A percentile compares a stretch with the other conserved stretches of the same genome.
Evolutionary conservation across 2,797 vertebrate species (phyloP).

Genomic region (Tinamus major): DNA sequence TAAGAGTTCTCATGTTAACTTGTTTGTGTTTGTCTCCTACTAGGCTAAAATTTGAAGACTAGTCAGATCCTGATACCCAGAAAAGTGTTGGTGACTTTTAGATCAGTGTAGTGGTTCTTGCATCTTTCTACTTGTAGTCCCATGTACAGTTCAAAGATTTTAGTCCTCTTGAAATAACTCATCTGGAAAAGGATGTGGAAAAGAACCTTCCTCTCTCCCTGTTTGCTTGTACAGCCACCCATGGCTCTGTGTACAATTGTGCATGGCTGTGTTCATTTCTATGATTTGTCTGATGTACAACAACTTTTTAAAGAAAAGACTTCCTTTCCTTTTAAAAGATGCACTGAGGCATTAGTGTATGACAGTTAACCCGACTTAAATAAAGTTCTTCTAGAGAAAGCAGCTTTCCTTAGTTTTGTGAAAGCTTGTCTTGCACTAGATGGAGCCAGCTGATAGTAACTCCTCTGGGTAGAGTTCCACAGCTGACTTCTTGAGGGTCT

Average conservation of each 20-base stretch:
- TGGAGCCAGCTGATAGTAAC: rapidly evolving
- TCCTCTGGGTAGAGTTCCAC: too few relatives aligned
- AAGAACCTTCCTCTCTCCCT: conserved; percentile 4
- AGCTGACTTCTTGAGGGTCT: rapidly evolving
- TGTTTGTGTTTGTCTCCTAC: not conserved
- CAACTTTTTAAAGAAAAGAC: conserved; percentile 69
- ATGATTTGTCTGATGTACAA: conserved; percentile 66
- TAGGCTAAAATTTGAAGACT: not conserved
- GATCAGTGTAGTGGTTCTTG: not conserved
- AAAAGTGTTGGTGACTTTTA: not conserved
- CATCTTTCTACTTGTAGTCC: not conserved
- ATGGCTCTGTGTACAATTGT: not conserved
- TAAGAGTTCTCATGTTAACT: rapidly evolving
- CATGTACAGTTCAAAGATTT: not conserved
- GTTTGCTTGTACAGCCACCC: not conserved
- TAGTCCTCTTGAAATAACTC: not conserved
- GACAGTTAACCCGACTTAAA: conserved; percentile 40
- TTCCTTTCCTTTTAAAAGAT: conserved; percentile 69
- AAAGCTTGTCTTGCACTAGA: not conserved
- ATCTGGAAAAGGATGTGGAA: not conserved
- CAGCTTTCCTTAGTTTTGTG: not conserved
- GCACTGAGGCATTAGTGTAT: conserved; percentile 75
- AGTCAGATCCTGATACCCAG: rapidly evolving
- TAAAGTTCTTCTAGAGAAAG: conserved; percentile 61
- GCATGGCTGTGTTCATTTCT: conserved; percentile 70